Evolutionary conservation across 2,797 vertebrate species (phyloP), one percentile per base, ranked within the genome.

Genomic region (Onychomys torridus): DNA sequence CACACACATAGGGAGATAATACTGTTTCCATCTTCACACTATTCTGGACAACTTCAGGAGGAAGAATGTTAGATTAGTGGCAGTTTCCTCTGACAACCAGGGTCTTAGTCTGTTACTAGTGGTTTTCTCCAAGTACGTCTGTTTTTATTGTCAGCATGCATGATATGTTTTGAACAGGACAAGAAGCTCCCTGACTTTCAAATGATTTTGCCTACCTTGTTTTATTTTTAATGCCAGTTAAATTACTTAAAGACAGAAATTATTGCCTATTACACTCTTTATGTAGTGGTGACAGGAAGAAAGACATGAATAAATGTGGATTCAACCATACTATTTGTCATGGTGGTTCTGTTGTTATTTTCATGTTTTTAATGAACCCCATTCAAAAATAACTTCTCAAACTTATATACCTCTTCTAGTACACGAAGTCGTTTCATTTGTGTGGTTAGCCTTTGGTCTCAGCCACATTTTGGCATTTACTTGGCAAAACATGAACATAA

Each of bases 341-440:
- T 87, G 65, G 77, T 40, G 84, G 67, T 81, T 95, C 55, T 94
- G 94, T 97, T 90, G 43, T 32, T 84, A n/a, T 46, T 57, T 61
- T 88, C 19, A 34, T 93, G 55, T 34, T 93, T 96, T 97, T 96
- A 94, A 96, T 23, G 52, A 85, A 5, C 5, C 77, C 88, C 65
- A 93, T 83, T 79, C 97, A 73, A 97, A 98, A 97, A 95, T 94
- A 94, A 97, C 93, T 96, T 93, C 89, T 96, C 86, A 95, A 96
- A 94, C 0, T 0, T 91, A 55, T 52, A 96, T 76, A 85, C 29
- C 34, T 97, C 55, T 93, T 96, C 98, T 82, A 97, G 52, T 91
- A 95, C 29, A 76, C 97, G 61, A 92, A 97, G 63, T 0, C 77
- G 97, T 96, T 96, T 98, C 87, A 96, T 96, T 97, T 96, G 16